Percentiles rank a stretch among this genome's conserved stretches.
Evolutionary conservation across 2,797 vertebrate genomes (phyloP).

Genomic region (Pipistrellus pygmaeus): DNA sequence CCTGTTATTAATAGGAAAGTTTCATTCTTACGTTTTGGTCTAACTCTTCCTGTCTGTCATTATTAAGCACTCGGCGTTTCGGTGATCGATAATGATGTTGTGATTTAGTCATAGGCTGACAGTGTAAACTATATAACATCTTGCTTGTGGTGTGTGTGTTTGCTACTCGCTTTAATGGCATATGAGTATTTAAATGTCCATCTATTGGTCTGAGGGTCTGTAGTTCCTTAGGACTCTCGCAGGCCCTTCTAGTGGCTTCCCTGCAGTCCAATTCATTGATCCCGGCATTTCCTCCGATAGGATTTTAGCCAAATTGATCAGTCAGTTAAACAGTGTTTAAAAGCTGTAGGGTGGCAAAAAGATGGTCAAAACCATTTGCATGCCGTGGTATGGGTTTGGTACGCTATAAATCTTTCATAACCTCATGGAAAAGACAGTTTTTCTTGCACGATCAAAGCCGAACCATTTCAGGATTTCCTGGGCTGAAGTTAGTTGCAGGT

Average conservation of each 20-base stretch:
- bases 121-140: background rate
- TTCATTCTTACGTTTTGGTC: constrained; percentile 8
- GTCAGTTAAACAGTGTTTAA: background rate
- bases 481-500: background rate
- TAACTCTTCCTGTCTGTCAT: background rate
- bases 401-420: background rate
- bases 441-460: background rate
- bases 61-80: background rate
- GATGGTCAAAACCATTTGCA: background rate
- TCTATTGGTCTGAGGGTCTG: background rate
- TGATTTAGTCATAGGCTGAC: background rate
- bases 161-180: background rate
- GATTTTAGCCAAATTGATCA: background rate
- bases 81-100: background rate
- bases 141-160: background rate
- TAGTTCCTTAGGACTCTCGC: background rate
- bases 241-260: background rate
- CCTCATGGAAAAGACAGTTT: background rate
- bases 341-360: background rate
- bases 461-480: background rate
- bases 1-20: background rate
- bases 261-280: background rate
- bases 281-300: background rate
- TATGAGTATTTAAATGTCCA: background rate
- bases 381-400: background rate